These are phyloP conservation scores for Sceloporus undulatus DNA, from an alignment of 2,113 vertebrate species.

Conservation along the genomic window DNA sequence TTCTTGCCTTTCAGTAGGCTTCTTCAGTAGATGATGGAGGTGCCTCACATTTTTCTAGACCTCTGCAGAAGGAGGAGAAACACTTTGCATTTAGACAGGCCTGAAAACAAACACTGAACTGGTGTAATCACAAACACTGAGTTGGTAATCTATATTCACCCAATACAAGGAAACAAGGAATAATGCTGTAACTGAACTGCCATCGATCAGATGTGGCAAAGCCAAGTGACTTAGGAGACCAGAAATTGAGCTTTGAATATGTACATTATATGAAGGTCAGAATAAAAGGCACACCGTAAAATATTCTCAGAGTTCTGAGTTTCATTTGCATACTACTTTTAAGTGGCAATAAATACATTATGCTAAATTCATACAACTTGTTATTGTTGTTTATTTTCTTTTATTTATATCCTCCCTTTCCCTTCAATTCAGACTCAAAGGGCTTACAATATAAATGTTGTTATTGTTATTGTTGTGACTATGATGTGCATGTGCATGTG, in stretches of 20 bases:
- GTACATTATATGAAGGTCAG: not conserved
- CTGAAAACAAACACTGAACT: not conserved
- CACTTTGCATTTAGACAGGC: not conserved
- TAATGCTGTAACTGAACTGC: conserved; percentile 8
- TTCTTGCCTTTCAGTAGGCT: not conserved
- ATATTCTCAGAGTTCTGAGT: not conserved
- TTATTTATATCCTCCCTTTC: too few species aligned
- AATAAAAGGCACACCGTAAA: not conserved
- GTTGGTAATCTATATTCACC: conserved; percentile 14
- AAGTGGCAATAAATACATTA: not conserved
- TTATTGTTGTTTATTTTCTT: too few species aligned
- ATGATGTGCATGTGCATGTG: too few species aligned
- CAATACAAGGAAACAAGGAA: conserved; percentile 1
- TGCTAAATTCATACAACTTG: not conserved
- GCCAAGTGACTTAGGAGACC: not conserved
- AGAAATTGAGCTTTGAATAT: conserved; percentile 12
- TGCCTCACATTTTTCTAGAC: not conserved
- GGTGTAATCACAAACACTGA: conserved; percentile 9
- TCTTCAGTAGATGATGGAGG: not conserved
- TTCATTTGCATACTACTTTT: not conserved
- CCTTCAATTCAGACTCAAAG: too few species aligned
- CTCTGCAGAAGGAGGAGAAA: not conserved
- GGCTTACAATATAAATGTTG: too few species aligned
- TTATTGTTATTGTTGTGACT: too few species aligned
- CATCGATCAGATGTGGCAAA: not conserved